phyloP scores from a whole-genome alignment of 2,888 invertebrate genomes.

The Lamellibrachia columna region DNA sequence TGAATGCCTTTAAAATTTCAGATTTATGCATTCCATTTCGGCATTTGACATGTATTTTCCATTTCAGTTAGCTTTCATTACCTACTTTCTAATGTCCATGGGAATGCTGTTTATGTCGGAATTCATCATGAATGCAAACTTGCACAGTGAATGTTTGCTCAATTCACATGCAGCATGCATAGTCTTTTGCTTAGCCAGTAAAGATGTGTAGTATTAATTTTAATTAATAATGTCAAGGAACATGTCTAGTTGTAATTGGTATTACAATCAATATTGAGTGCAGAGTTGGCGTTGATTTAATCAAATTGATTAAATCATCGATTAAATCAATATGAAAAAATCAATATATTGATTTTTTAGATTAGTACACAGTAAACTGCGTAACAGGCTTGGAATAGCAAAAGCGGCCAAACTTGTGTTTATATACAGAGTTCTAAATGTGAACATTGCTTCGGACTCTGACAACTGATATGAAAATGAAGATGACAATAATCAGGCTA shows the following conservation, averaged over 20 bases:
- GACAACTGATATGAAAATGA: too few species aligned
- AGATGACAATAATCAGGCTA: too few species aligned
- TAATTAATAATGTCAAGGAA: not conserved
- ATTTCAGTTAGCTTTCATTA: slow-evolving; percentile 6
- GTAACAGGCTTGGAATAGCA: too few species aligned
- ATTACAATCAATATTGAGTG: not conserved
- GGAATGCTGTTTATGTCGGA: not conserved
- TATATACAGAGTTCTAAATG: too few species aligned
- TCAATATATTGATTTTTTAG: too few species aligned
- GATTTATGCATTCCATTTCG: slow-evolving; percentile 5
- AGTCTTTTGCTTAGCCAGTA: not conserved
- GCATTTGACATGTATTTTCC: not conserved
- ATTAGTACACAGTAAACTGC: too few species aligned
- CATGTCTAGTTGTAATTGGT: slow-evolving; percentile 12
- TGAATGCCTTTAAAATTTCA: not conserved
- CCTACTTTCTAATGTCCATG: not conserved
- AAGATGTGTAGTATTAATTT: not conserved
- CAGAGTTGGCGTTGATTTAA: too few species aligned
- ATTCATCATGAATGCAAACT: not conserved
- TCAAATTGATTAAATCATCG: too few species aligned
- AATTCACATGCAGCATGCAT: slow-evolving; percentile 10
- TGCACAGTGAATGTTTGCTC: not conserved
- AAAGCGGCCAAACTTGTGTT: too few species aligned
- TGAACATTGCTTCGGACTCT: too few species aligned
- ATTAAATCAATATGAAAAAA: too few species aligned